Base-by-base conservation (phyloP, 2,888 invertebrate genomes). In the Hipparchia sbordonii region DNA sequence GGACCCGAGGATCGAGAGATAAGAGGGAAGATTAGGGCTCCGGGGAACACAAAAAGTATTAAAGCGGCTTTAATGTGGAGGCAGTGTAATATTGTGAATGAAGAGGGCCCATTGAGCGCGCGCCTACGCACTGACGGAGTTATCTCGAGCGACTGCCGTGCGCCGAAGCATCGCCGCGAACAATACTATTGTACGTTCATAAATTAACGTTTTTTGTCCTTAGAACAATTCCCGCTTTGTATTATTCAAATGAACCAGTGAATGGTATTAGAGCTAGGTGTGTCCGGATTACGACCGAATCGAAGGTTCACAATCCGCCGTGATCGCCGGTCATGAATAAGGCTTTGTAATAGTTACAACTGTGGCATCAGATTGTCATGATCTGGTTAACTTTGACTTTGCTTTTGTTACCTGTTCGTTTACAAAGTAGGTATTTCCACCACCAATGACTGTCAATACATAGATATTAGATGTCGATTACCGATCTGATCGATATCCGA, bases 21-120 rank as follows among this genome's bases (percentile, higher is more conserved):
- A 93, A 93, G 90, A 90, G 89, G 82, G 84, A 88, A 93, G 93
- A 93, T 93, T 93, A 93, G 92, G 85, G 85, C 84, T 82, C 84
- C 81, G 85, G 87, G 74, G 73, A 74, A 78, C 45, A 80, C 79
- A 90, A 91, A 92, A 92, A 92, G 51, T 51, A 90, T 85, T 86
- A 90, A 91, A 89, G 89, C 87, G 84, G 87, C 87, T 90, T 93
- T 93, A 92, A 93, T 92, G 92, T 86, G 86, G 85, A 89, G 90
- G 89, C 87, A 87, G 89, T 89, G 90, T 92, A 62, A 63, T 63
- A 56, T 70, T 91, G 91, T 93, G 93, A 93, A 93, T 93, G 93
- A 91, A 92, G 89, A 89, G 89, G 86, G 87, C 84, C 91, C 93
- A 92, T 93, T 93, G 91, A 93, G 89, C 83, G 86, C 79, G 86